Evolutionary conservation across 30 jellyfish, hydroid and myxozoan genomes (phyloP).

Genomic region (Turritopsis dohrnii): DNA sequence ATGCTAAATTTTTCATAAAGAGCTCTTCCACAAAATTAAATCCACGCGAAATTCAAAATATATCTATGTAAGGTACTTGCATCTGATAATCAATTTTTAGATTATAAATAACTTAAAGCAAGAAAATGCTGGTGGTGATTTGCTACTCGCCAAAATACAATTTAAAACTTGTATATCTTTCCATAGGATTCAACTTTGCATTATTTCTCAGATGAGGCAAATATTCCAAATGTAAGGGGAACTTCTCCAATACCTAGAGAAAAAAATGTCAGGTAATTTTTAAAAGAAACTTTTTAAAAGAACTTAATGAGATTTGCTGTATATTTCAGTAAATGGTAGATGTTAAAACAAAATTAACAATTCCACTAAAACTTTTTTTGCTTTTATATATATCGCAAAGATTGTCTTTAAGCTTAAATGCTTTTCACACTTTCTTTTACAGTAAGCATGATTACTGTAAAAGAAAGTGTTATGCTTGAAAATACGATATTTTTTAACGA

Average conservation of each 20-base stretch:
- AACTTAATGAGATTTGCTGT: not conserved
- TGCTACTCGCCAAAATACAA: not conserved
- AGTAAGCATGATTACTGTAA: not conserved
- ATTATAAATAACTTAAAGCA: not conserved
- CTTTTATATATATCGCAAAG: not conserved
- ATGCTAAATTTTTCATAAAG: not conserved
- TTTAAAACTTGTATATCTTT: not conserved
- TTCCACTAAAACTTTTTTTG: not conserved
- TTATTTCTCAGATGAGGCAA: not conserved
- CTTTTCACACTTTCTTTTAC: not conserved
- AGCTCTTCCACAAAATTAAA: not conserved
- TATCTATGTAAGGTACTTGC: not conserved
- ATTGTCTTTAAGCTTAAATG: not conserved
- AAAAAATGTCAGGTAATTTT: not conserved
- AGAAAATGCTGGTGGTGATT: not conserved
- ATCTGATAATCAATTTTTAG: not conserved
- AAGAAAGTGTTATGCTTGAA: too few species aligned
- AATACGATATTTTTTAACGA: too few species aligned
- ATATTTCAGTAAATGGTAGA: not conserved
- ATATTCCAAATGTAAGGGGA: not conserved
- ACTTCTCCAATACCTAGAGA: not conserved
- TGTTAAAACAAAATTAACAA: not conserved
- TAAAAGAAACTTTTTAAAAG: not conserved
- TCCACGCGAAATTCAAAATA: not conserved
- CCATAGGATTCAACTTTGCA: not conserved